Percentiles rank a stretch among this genome's conserved stretches.
Evolutionary conservation across 1,140 invertebrate species (phyloP).

Genomic region (Akabosia matsudoensis): DNA sequence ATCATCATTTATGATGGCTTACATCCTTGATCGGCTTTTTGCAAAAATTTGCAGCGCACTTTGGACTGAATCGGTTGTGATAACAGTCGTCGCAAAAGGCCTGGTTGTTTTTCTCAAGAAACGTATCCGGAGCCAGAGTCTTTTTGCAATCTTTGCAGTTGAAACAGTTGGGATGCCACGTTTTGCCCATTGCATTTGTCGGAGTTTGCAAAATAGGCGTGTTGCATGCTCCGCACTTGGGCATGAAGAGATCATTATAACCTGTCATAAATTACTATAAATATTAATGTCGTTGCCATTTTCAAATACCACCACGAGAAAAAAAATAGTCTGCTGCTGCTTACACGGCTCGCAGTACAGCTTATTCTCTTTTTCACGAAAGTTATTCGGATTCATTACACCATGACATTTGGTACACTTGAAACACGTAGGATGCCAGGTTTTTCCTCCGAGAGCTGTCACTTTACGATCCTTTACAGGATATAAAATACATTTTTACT

Average conservation of each 20-base stretch:
- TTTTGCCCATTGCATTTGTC: constrained; percentile 1
- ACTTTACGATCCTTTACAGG: constrained; percentile 18
- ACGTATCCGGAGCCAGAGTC: constrained; percentile 48
- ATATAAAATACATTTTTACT: too few species aligned
- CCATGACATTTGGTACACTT: constrained; percentile 56
- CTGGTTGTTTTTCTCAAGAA: constrained; percentile 65
- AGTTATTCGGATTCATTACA: constrained; percentile 48
- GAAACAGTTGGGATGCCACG: constrained; percentile 38
- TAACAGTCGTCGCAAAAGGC: constrained; percentile 72
- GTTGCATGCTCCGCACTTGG: constrained; percentile 36
- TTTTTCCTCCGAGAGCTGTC: constrained; percentile 39
- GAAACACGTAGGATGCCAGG: constrained; percentile 64
- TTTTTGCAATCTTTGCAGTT: constrained; percentile 56
- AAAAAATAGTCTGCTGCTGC: background rate
- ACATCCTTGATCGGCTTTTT: constrained; percentile 55
- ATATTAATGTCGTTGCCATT: constrained; percentile 38
- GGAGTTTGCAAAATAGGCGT: constrained; percentile 21
- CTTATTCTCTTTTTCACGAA: constrained; percentile 64
- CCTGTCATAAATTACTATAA: too few species aligned
- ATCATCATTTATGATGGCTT: too few species aligned
- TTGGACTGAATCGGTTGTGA: constrained; percentile 65
- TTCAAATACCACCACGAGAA: constrained; percentile 47
- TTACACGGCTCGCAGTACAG: constrained; percentile 62
- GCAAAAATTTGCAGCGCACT: constrained; percentile 67
- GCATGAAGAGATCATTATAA: constrained; percentile 35